A percentile compares a stretch with the other conserved stretches of the same genome.
phyloP scores from a whole-genome alignment of 2,888 invertebrate genomes.

The Lycia hirtaria region DNA sequence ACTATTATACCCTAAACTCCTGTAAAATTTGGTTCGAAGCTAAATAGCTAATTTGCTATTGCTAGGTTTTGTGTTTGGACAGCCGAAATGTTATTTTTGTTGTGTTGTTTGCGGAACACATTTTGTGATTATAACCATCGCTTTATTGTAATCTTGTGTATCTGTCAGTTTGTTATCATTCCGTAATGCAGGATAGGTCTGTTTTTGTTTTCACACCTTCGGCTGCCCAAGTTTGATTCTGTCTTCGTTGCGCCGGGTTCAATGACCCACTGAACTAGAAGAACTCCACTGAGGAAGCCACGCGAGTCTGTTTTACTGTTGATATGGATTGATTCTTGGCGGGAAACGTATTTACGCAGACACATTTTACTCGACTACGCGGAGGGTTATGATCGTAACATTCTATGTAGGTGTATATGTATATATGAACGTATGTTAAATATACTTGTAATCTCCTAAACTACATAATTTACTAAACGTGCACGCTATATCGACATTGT shows the following conservation, averaged over 20 bases:
- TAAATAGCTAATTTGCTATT: too few species aligned
- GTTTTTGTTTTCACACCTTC: constrained; percentile 51
- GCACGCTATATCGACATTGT: too few species aligned
- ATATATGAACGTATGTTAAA: neutral
- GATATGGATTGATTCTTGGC: constrained; percentile 28
- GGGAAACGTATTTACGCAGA: constrained; percentile 27
- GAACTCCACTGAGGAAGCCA: constrained; percentile 42
- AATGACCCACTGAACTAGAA: constrained; percentile 74
- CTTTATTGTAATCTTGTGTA: neutral
- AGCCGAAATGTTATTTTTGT: too few species aligned
- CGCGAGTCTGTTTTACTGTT: constrained; percentile 40
- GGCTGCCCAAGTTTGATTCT: constrained; percentile 39
- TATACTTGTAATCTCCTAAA: too few species aligned
- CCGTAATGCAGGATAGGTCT: constrained; percentile 68
- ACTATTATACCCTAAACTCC: too few species aligned
- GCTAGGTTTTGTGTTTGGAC: too few species aligned
- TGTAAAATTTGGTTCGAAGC: too few species aligned
- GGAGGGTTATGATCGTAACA: too few species aligned
- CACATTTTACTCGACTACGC: too few species aligned
- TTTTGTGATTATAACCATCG: too few species aligned
- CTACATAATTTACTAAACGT: too few species aligned
- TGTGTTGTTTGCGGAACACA: too few species aligned
- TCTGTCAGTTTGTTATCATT: constrained; percentile 27
- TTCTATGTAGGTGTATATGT: neutral
- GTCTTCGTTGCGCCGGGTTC: constrained; percentile 64